phyloP scores from a whole-genome alignment of 2,797 vertebrate species.

The Microctenopoma steveboyesi region DNA sequence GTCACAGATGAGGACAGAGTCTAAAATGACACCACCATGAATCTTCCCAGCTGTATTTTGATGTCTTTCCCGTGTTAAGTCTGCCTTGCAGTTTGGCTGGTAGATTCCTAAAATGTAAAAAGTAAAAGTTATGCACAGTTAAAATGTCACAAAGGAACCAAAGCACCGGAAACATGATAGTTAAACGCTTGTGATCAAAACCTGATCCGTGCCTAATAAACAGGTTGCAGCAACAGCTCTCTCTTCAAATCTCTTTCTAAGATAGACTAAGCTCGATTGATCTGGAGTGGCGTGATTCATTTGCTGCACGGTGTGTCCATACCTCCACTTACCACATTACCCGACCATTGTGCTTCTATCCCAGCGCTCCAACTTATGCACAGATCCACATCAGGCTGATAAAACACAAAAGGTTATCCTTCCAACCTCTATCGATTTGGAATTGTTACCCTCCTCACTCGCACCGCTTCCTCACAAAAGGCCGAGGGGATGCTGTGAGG shows the following conservation, averaged over 20 bases:
- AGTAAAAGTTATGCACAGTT: constrained; percentile 40
- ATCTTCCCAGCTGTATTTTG: constrained; percentile 38
- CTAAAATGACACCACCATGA: constrained; percentile 56
- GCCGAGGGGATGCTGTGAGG: constrained; percentile 52
- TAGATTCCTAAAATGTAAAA: constrained; percentile 48
- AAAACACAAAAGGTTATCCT: constrained; percentile 76
- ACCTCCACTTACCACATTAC: constrained; percentile 66
- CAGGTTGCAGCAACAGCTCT: constrained; percentile 50
- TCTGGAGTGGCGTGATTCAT: constrained; percentile 74
- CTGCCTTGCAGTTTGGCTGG: constrained; percentile 2
- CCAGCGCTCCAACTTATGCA: constrained; percentile 41
- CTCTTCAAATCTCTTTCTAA: constrained; percentile 54
- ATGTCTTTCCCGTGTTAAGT: constrained; percentile 1
- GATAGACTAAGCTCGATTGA: constrained; percentile 70
- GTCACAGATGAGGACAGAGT: constrained; percentile 63
- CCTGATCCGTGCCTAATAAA: constrained; percentile 68
- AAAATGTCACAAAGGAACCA: constrained; percentile 39
- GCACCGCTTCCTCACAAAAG: constrained; percentile 41
- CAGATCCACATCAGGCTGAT: constrained; percentile 66
- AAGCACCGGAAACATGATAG: constrained; percentile 48
- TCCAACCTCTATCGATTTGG: constrained; percentile 70
- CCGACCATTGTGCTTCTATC: constrained; percentile 53
- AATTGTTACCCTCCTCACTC: constrained; percentile 69
- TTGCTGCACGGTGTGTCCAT: constrained; percentile 59
- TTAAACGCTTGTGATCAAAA: constrained; percentile 66